phyloP scores from a whole-genome alignment of 2,888 invertebrate genomes.

The Euphydryas editha region DNA sequence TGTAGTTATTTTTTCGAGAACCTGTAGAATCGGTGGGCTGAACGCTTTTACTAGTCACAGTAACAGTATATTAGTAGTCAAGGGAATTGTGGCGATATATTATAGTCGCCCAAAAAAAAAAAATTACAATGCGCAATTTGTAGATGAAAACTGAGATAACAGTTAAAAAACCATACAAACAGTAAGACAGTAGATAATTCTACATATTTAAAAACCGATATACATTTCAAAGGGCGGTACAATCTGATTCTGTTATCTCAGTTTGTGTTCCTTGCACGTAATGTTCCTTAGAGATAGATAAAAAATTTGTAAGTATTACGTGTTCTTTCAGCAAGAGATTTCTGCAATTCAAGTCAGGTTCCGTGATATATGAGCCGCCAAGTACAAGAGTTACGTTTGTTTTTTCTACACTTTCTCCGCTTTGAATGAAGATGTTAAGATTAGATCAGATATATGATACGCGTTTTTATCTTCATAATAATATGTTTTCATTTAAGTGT shows the following conservation, averaged over 20 bases:
- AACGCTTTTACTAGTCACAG: too few relatives aligned
- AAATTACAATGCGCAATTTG: too few relatives aligned
- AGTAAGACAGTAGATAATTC: background rate
- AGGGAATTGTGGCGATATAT: too few relatives aligned
- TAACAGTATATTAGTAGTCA: too few relatives aligned
- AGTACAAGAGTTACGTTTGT: constrained; percentile 11
- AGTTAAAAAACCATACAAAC: too few relatives aligned
- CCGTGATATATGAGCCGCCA: constrained; percentile 3
- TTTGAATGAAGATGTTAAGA: background rate
- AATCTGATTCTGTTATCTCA: constrained; percentile 10
- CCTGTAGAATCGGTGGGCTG: too few relatives aligned
- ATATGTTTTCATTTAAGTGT: background rate
- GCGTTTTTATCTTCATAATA: background rate
- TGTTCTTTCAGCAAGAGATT: background rate
- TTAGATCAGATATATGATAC: background rate
- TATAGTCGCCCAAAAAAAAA: too few relatives aligned
- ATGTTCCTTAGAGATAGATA: constrained; percentile 5
- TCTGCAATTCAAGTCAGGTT: constrained; percentile 6
- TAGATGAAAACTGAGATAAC: too few relatives aligned
- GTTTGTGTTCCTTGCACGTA: constrained; percentile 9
- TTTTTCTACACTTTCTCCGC: background rate
- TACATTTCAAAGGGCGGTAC: constrained; percentile 1
- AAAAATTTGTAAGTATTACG: constrained; percentile 10
- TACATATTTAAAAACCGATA: constrained; percentile 1
- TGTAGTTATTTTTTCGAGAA: too few relatives aligned